Conservation (phyloP, 2,888 invertebrate species). For the Apamea anceps region DNA sequence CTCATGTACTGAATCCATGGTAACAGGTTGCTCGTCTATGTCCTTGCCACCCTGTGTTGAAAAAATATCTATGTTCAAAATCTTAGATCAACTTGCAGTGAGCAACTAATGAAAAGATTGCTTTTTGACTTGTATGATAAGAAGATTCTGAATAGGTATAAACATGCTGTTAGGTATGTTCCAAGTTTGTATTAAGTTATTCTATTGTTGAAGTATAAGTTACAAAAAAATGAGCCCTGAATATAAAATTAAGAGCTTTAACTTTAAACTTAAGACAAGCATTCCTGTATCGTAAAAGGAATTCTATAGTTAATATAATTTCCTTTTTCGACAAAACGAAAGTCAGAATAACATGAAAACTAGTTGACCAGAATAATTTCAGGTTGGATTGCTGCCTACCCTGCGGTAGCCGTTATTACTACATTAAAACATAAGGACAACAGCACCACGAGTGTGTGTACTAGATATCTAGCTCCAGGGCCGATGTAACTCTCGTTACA, state of each 20-base stretch:
- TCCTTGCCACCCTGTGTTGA: too few relatives aligned
- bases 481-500: too few relatives aligned
- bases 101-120: neutral
- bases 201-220: neutral
- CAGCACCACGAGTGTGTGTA: constrained; percentile 21
- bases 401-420: neutral
- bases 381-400: neutral
- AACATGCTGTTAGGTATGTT: neutral
- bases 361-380: neutral
- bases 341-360: neutral
- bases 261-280: neutral
- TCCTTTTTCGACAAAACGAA: neutral
- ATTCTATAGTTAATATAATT: too few relatives aligned
- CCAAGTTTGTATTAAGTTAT: neutral
- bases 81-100: neutral
- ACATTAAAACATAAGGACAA: constrained; percentile 14
- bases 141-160: neutral
- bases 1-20: neutral
- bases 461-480: constrained; percentile 11
- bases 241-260: neutral
- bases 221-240: neutral
- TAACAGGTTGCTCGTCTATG: neutral
- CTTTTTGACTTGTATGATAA: neutral
- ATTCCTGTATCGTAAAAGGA: neutral
- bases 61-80: neutral